phyloP scores from a whole-genome alignment of 23 tunicate species.

The Clavelina lepadiformis region DNA sequence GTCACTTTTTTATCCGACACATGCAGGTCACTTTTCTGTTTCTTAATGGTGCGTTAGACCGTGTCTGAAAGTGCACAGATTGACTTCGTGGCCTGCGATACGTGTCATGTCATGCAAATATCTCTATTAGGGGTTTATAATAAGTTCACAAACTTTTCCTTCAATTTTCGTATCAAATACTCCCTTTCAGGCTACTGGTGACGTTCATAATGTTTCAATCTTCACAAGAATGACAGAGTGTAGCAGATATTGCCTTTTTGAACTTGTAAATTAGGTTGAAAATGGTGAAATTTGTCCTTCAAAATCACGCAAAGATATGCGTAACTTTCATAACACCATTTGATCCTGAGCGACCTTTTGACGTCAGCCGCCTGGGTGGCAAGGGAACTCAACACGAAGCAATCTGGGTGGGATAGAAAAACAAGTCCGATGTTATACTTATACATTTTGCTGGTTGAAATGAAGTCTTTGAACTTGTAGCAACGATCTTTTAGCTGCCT shows the following conservation, averaged over 20 bases:
- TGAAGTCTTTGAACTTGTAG: no score
- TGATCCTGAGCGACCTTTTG: conserved; percentile 19
- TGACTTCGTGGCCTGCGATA: conserved; percentile 5
- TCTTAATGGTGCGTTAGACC: conserved; percentile 39
- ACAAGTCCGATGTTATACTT: no score
- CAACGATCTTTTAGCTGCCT: background rate
- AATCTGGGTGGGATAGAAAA: conserved; percentile 27
- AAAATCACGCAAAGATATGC: conserved; percentile 26
- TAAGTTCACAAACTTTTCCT: no score
- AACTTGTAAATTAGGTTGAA: background rate
- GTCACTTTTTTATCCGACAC: background rate
- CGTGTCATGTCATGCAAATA: background rate
- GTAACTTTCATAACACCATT: conserved; percentile 17
- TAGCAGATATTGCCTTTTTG: background rate
- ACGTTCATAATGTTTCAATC: no score
- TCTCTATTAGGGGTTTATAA: no score
- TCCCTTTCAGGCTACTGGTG: no score
- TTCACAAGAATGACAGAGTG: no score
- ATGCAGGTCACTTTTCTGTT: background rate
- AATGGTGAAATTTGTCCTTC: background rate
- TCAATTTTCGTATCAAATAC: no score
- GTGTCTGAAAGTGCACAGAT: conserved; percentile 32
- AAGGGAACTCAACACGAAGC: conserved; percentile 13
- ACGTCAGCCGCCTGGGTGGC: conserved; percentile 23
- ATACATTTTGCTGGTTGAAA: no score